phyloP scores from a whole-genome alignment of 35 echinoderm and acorn worm species.

The Nesometra sesokonis region DNA sequence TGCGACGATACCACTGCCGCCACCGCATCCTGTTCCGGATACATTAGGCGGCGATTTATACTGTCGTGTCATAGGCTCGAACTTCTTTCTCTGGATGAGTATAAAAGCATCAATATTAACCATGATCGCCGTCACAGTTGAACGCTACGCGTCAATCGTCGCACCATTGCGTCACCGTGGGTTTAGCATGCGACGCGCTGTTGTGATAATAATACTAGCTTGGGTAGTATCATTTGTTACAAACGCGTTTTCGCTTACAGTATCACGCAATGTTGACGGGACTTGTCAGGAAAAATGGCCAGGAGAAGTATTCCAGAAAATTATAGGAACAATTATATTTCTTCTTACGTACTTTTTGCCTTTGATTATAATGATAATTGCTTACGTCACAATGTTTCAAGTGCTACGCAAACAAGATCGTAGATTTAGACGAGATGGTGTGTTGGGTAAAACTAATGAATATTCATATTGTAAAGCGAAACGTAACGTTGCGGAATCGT shows the following conservation, averaged over 20 bases:
- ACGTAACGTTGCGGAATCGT: conserved; percentile 76
- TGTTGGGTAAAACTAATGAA: conserved; percentile 21
- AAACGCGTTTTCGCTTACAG: conserved; percentile 80
- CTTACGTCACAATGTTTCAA: conserved; percentile 62
- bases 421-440: conserved; percentile 17
- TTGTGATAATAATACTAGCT: conserved; percentile 49
- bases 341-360: conserved; percentile 79
- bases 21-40: conserved; percentile 29
- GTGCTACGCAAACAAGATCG: conserved; percentile 45
- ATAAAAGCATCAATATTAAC: conserved; percentile 76
- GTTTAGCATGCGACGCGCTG: conserved; percentile 49
- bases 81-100: conserved; percentile 81
- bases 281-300: conserved; percentile 51
- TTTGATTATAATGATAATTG: conserved; percentile 60
- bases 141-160: conserved; percentile 77
- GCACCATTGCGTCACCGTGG: conserved; percentile 53
- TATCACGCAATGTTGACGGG: conserved; percentile 45
- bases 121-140: conserved; percentile 72
- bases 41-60: conserved; percentile 50
- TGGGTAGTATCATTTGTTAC: conserved; percentile 63
- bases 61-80: conserved; percentile 75
- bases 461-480: conserved; percentile 55
- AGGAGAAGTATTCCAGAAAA: conserved; percentile 31
- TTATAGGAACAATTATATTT: conserved; percentile 75
- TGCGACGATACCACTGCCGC: not conserved